Conservation (phyloP, 2,888 invertebrate species). For the Gymnocheta viridis region DNA sequence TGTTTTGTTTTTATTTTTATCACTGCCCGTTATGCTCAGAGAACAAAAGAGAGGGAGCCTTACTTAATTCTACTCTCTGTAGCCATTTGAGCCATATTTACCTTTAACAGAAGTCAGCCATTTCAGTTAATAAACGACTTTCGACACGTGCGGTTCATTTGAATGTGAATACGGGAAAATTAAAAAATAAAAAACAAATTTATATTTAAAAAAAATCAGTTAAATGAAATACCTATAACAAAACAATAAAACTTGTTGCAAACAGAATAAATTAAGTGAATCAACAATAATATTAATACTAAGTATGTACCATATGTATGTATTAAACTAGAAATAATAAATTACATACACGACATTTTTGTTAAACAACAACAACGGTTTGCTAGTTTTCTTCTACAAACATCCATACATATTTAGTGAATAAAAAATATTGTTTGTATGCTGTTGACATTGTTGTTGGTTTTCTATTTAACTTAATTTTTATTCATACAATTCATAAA, state of each 20-base stretch:
- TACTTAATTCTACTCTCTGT: slow-evolving; percentile 1
- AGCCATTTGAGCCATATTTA: slow-evolving; percentile 59
- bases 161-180: slow-evolving; percentile 24
- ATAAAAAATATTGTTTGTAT: not conserved
- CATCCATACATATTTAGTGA: not conserved
- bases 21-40: slow-evolving; percentile 17
- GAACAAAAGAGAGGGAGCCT: slow-evolving; percentile 9
- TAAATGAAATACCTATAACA: slow-evolving; percentile 8
- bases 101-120: slow-evolving; percentile 12
- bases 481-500: slow-evolving; percentile 28
- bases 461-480: slow-evolving; percentile 24
- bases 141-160: slow-evolving; percentile 65
- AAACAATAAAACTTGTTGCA: slow-evolving; percentile 37
- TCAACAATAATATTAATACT: slow-evolving; percentile 13
- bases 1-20: slow-evolving; percentile 23
- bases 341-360: slow-evolving; percentile 19
- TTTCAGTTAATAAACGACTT: slow-evolving; percentile 68
- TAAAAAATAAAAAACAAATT: not conserved
- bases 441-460: slow-evolving; percentile 3
- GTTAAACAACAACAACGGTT: slow-evolving; percentile 23
- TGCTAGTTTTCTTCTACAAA: not conserved
- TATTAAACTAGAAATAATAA: not conserved
- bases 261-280: slow-evolving; percentile 46
- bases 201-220: slow-evolving; percentile 10
- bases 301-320: not conserved